A percentile compares a stretch with the other conserved stretches of the same genome.
These are phyloP conservation scores for Marronus borbonicus DNA, from an alignment of 2,888 invertebrate genomes.

Conservation along the genomic window DNA sequence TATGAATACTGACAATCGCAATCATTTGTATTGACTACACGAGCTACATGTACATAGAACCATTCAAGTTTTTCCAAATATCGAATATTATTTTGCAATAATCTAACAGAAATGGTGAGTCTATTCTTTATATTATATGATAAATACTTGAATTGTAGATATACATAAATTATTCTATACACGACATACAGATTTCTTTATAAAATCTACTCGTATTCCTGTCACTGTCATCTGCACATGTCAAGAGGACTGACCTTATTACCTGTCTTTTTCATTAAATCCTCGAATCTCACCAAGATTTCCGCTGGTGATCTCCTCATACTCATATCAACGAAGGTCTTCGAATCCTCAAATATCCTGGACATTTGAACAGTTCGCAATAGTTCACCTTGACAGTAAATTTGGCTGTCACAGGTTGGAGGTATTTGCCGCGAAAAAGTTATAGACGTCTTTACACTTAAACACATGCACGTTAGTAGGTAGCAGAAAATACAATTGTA, in stretches of 20 bases:
- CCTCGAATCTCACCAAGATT: constrained; percentile 39
- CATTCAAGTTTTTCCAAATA: no score
- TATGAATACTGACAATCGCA: no score
- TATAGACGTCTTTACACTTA: neutral
- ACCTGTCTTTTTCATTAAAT: constrained; percentile 41
- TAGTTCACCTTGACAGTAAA: constrained; percentile 50
- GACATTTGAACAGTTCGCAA: constrained; percentile 44
- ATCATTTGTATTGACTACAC: no score
- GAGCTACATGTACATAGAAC: no score
- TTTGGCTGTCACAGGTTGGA: constrained; percentile 47
- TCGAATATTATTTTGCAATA: no score
- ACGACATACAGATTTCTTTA: neutral
- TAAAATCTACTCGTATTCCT: neutral
- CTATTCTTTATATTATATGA: no score
- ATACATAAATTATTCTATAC: no score
- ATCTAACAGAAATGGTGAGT: no score
- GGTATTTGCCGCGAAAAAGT: neutral
- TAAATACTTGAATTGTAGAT: no score
- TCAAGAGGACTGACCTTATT: constrained; percentile 21
- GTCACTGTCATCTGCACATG: neutral
- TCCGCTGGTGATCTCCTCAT: constrained; percentile 27
- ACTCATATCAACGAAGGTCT: constrained; percentile 50
- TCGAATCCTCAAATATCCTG: constrained; percentile 45
- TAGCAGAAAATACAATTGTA: constrained; percentile 7
- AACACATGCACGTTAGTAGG: constrained; percentile 17